Percentiles rank a stretch among this genome's conserved stretches.
These are phyloP conservation scores for Tiphia femorata DNA, from an alignment of 2,888 invertebrate genomes.

Conservation along the genomic window DNA sequence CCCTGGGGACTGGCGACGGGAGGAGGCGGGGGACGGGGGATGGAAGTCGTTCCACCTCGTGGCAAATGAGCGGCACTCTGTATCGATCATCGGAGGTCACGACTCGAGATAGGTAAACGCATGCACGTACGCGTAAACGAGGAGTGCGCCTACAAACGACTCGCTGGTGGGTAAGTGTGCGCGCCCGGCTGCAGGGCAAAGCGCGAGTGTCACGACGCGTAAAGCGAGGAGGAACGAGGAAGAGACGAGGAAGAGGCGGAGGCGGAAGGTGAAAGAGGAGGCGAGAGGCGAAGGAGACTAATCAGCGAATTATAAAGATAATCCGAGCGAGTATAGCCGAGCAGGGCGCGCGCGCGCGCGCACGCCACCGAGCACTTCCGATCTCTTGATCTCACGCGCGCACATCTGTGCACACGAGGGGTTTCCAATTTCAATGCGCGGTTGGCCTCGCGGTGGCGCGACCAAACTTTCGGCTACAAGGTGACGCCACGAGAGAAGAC, in stretches of 20 bases:
- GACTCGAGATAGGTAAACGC: constrained; percentile 40
- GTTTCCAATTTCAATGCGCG: too few species aligned
- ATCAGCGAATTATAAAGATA: constrained; percentile 32
- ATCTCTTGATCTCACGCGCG: too few species aligned
- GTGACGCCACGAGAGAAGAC: too few species aligned
- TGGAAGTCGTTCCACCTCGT: constrained; percentile 42
- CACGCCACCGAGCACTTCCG: too few species aligned
- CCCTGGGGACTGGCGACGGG: constrained; percentile 2
- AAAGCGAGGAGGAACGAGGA: constrained; percentile 7
- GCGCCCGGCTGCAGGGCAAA: not conserved
- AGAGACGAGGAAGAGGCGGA: not conserved
- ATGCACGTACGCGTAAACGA: not conserved
- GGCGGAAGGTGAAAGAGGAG: constrained; percentile 3
- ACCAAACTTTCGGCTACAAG: too few species aligned
- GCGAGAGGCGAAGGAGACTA: constrained; percentile 20
- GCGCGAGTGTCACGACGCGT: not conserved
- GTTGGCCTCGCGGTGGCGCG: too few species aligned
- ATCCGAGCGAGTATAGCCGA: constrained; percentile 14
- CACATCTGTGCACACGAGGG: too few species aligned
- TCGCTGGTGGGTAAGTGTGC: not conserved
- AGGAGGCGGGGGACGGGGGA: constrained; percentile 15
- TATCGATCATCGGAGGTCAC: constrained; percentile 50
- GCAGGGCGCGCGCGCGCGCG: not conserved
- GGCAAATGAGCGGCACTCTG: constrained; percentile 49
- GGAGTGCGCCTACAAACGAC: not conserved